These are phyloP conservation scores for Zaprionus davidi DNA, from an alignment of 1,140 invertebrate species.

Conservation along the genomic window DNA sequence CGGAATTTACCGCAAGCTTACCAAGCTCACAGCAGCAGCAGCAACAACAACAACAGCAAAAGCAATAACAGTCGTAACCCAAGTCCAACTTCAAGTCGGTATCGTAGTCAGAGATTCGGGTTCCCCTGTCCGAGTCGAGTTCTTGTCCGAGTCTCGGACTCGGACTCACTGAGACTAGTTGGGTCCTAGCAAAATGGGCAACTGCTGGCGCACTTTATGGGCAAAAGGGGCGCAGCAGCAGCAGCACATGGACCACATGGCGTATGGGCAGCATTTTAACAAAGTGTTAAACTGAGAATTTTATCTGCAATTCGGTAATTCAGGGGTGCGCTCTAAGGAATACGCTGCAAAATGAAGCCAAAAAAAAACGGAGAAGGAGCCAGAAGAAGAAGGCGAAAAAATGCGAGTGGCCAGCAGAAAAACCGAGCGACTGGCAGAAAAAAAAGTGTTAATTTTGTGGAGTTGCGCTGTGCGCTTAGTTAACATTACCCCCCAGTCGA, in stretches of 20 bases:
- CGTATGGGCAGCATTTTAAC: conserved; percentile 74
- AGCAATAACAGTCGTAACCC: conserved; percentile 18
- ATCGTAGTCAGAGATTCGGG: conserved; percentile 38
- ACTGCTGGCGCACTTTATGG: conserved; percentile 75
- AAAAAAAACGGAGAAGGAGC: conserved; percentile 6
- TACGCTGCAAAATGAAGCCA: conserved; percentile 47
- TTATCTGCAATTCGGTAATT: conserved; percentile 80
- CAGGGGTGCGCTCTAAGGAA: conserved; percentile 72
- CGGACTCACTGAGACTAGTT: not conserved
- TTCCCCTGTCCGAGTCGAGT: too few species aligned
- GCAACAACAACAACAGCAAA: conserved; percentile 18
- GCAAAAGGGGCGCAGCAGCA: conserved; percentile 57
- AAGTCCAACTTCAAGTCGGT: conserved; percentile 13
- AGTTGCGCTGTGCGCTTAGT: conserved; percentile 66
- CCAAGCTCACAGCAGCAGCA: conserved; percentile 17
- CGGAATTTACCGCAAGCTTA: conserved; percentile 63
- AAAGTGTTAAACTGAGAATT: conserved; percentile 83
- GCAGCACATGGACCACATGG: conserved; percentile 49
- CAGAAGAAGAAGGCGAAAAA: not conserved
- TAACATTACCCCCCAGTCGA: conserved; percentile 58
- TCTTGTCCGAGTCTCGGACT: conserved; percentile 1
- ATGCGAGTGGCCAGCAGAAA: conserved; percentile 13
- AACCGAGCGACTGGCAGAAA: conserved; percentile 31
- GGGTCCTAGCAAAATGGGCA: conserved; percentile 30
- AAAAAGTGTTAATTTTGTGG: conserved; percentile 78